Base-by-base conservation (phyloP, 2,797 vertebrate species). In the Denticeps clupeoides region DNA sequence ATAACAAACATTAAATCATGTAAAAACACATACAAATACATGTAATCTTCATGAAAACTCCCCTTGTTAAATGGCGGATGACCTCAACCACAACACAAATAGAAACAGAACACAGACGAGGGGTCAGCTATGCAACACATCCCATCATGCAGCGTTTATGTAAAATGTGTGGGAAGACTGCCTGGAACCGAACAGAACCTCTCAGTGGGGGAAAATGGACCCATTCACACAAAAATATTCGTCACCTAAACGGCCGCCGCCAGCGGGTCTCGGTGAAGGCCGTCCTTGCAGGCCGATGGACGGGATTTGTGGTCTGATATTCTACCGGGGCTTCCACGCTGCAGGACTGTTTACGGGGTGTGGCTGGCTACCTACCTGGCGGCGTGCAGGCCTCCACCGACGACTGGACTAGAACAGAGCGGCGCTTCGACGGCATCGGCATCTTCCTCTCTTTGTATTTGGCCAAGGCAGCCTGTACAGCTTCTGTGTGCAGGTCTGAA, bases 361-460 rank as follows among this genome's bases (percentile, higher is more conserved):
- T 22, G 9, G 37, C 16, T 38, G 32, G 12, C 27, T 23, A 57
- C 60, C 68, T 83, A 97, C 93, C 93, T 88, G 93, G 93, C 11
- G 93, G 92, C 1, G 93, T 97, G 63, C 84, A 92, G 5, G 93
- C 84, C 59, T 90, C 93, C 26, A 91, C 82, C 0, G 93, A 90
- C 2, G 89, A 84, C 59, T 91, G 91, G 26, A 87, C 88, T 28
- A 95, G 77, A 38, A 89, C 88, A 10, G 93, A 97, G 15, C 91
- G 85, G 66, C 93, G 86, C 68, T 93, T 97, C 0, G 92, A 96
- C 53, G 93, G 93, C 91, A 97, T 96, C 19, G 91, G 93, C 90
- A 97, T 89, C 80, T 91, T 97, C 64, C 91, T 82, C 67, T 96
- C 93, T 63, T 90, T 94, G 63, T 94, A 91, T 60, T 88, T 93